Conservation (phyloP, 2,113 vertebrate genomes). For the Prunella fulvescens region DNA sequence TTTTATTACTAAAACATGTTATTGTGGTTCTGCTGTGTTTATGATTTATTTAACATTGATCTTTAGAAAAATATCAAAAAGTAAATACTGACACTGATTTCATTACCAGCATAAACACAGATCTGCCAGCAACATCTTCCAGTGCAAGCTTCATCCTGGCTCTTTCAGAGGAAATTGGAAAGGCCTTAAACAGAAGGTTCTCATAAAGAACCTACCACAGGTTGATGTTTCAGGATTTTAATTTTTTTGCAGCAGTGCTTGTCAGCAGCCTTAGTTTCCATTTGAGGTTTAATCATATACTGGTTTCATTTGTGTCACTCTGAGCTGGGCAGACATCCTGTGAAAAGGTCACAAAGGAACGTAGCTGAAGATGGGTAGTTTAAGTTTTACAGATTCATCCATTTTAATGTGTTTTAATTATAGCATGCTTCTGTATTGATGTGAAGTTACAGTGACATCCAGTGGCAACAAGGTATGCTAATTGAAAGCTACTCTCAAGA, state of each 20-base stretch:
- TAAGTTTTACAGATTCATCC: neutral
- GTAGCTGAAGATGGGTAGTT: slow-evolving; percentile 15
- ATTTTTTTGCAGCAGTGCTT: slow-evolving; percentile 23
- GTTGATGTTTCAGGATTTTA: neutral
- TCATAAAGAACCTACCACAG: slow-evolving; percentile 8
- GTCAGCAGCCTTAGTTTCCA: slow-evolving; percentile 24
- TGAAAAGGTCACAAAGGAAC: slow-evolving; percentile 45
- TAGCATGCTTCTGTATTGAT: neutral
- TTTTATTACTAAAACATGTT: neutral
- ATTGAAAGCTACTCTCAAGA: neutral
- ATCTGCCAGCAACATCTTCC: slow-evolving; percentile 2
- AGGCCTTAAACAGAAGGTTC: slow-evolving; percentile 30
- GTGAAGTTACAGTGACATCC: slow-evolving; percentile 61
- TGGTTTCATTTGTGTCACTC: slow-evolving; percentile 50
- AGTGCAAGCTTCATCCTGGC: slow-evolving; percentile 1
- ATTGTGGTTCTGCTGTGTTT: slow-evolving; percentile 6
- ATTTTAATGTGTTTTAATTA: slow-evolving; percentile 24
- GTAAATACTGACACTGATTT: neutral
- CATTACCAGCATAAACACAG: slow-evolving; percentile 31
- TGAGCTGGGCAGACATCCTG: slow-evolving; percentile 45
- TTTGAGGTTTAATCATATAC: neutral
- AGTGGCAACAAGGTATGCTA: slow-evolving; percentile 33
- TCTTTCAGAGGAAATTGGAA: slow-evolving; percentile 3
- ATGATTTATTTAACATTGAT: neutral
- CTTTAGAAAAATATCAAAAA: neutral